Percentiles rank a stretch among this genome's conserved stretches.
These are phyloP conservation scores for Passer montanus DNA, from an alignment of 2,113 vertebrate genomes.

Conservation along the genomic window DNA sequence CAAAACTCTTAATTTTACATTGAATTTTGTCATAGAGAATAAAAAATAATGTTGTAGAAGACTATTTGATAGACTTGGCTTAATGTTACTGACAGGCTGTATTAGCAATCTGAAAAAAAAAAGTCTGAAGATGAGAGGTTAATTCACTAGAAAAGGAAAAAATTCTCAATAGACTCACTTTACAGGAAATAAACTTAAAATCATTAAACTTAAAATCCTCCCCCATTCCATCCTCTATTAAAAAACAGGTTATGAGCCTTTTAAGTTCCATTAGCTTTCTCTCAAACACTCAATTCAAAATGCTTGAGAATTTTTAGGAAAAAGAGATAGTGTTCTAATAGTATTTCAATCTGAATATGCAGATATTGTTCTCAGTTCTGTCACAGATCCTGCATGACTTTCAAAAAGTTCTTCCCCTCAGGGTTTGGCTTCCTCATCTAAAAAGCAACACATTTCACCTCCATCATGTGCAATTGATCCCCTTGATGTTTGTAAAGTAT, in stretches of 20 bases:
- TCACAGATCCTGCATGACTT: background rate
- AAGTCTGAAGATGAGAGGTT: background rate
- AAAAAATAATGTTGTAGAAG: background rate
- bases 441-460: background rate
- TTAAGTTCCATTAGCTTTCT: background rate
- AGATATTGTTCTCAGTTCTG: background rate
- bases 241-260: background rate
- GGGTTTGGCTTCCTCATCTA: background rate
- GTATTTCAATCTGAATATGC: background rate
- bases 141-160: background rate
- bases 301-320: background rate
- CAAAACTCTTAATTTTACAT: background rate
- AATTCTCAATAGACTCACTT: background rate
- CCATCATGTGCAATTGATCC: background rate
- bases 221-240: accelerated
- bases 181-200: background rate
- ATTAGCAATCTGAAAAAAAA: background rate
- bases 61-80: background rate
- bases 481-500: background rate
- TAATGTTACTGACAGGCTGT: background rate
- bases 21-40: background rate
- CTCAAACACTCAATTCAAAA: background rate
- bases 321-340: background rate
- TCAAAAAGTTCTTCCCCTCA: background rate
- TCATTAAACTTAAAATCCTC: background rate